Evolutionary conservation across 2,113 vertebrate genomes (phyloP).

Genomic region (Neofelis nebulosa): DNA sequence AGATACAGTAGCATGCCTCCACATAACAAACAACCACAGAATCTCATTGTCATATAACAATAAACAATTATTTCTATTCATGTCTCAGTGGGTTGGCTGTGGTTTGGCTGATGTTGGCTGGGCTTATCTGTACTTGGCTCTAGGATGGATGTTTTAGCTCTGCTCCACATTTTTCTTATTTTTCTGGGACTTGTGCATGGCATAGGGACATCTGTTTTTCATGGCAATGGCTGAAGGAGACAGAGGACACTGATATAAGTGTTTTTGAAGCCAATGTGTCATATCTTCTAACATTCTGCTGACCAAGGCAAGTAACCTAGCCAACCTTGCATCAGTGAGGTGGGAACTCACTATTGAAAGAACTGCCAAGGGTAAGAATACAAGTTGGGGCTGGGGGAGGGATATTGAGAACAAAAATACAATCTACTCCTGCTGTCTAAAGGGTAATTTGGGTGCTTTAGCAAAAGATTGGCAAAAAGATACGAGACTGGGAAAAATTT

Average conservation of each 20-base stretch:
- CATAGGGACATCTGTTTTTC: not conserved
- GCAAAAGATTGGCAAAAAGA: not conserved
- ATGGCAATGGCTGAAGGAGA: not conserved
- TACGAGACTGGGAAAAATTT: not conserved
- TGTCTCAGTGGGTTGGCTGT: not conserved
- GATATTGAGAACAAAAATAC: not conserved
- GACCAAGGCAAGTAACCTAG: not conserved
- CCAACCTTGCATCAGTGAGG: not conserved
- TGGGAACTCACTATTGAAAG: not conserved
- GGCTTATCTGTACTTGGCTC: not conserved
- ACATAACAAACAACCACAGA: not conserved
- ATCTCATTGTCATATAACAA: not conserved
- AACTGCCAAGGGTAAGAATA: not conserved
- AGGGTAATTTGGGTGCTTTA: not conserved
- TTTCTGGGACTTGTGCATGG: not conserved
- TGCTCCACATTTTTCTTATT: not conserved
- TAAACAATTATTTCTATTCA: not conserved
- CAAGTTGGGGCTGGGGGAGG: too few relatives aligned
- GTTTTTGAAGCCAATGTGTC: not conserved
- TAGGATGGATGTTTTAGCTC: not conserved
- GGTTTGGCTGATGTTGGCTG: not conserved
- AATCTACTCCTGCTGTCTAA: not conserved
- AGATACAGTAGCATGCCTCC: not conserved
- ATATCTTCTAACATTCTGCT: not conserved
- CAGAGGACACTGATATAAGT: not conserved